Evolutionary conservation across 2,888 invertebrate genomes (phyloP).

Genomic region (Noctua pronuba): DNA sequence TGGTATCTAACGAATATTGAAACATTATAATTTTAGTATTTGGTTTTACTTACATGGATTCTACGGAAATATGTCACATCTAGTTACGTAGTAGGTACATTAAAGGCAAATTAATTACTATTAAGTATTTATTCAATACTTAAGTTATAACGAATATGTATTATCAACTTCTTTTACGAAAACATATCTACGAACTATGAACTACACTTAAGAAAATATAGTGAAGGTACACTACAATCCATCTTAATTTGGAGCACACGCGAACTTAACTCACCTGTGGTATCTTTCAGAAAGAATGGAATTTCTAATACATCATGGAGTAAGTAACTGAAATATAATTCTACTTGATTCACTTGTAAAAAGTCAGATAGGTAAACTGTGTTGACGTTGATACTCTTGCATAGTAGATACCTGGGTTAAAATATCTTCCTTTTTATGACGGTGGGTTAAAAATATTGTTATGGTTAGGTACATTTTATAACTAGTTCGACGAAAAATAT

Average conservation of each 20-base stretch:
- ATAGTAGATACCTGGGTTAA: not conserved
- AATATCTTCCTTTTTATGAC: not conserved
- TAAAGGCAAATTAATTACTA: not conserved
- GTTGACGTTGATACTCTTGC: constrained; percentile 4
- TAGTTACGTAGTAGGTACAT: not conserved
- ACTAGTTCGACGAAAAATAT: not conserved
- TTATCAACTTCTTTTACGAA: not conserved
- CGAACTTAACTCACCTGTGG: constrained; percentile 37
- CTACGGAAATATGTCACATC: not conserved
- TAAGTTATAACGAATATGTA: not conserved
- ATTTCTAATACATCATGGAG: constrained; percentile 41
- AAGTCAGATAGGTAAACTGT: constrained; percentile 1
- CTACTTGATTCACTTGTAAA: constrained; percentile 11
- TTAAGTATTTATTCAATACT: not conserved
- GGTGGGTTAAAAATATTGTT: not conserved
- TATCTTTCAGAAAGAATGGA: constrained; percentile 33
- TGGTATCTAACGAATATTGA: not conserved
- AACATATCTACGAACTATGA: not conserved
- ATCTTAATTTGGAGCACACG: constrained; percentile 43
- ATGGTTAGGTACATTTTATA: not conserved
- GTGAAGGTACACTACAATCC: constrained; percentile 19
- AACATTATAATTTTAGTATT: not conserved
- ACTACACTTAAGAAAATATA: not conserved
- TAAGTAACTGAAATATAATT: constrained; percentile 10
- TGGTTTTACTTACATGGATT: not conserved